Conservation (phyloP, 1,140 invertebrate species). For the Drosophila prosaltans region DNA sequence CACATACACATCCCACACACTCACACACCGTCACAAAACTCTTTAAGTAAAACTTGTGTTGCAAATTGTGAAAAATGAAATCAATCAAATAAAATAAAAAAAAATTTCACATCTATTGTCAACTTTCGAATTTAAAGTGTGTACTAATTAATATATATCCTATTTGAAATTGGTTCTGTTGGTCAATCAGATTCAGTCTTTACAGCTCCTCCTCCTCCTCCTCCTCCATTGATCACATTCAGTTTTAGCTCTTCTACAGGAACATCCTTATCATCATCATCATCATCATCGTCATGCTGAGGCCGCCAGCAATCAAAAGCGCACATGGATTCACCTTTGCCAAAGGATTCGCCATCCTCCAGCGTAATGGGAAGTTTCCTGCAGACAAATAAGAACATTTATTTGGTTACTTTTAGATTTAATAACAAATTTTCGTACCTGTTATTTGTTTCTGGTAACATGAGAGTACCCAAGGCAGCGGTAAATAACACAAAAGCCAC, state of each 20-base stretch:
- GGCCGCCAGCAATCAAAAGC: slow-evolving; percentile 84
- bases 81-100: slow-evolving; percentile 79
- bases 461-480: slow-evolving; percentile 39
- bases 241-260: slow-evolving; percentile 54
- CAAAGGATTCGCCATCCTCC: slow-evolving; percentile 66
- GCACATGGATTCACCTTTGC: slow-evolving; percentile 54
- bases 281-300: slow-evolving; percentile 51
- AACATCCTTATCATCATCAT: slow-evolving; percentile 52
- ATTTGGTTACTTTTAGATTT: not conserved
- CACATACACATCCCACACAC: slow-evolving; percentile 3
- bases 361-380: slow-evolving; percentile 72
- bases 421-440: slow-evolving; percentile 38
- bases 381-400: slow-evolving; percentile 10
- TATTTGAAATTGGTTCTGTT: slow-evolving; percentile 9
- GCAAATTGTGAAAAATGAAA: slow-evolving; percentile 67
- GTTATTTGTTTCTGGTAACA: slow-evolving; percentile 70
- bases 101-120: slow-evolving; percentile 74
- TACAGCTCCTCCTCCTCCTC: not conserved
- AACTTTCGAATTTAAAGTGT: slow-evolving; percentile 53
- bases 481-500: slow-evolving; percentile 44
- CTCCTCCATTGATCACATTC: slow-evolving; percentile 49
- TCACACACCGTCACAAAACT: not conserved
- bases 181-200: slow-evolving; percentile 27
- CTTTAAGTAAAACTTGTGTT: slow-evolving; percentile 63
- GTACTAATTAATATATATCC: not conserved